Base-by-base conservation (phyloP, 2,797 vertebrate genomes). In the Vultur gryphus region DNA sequence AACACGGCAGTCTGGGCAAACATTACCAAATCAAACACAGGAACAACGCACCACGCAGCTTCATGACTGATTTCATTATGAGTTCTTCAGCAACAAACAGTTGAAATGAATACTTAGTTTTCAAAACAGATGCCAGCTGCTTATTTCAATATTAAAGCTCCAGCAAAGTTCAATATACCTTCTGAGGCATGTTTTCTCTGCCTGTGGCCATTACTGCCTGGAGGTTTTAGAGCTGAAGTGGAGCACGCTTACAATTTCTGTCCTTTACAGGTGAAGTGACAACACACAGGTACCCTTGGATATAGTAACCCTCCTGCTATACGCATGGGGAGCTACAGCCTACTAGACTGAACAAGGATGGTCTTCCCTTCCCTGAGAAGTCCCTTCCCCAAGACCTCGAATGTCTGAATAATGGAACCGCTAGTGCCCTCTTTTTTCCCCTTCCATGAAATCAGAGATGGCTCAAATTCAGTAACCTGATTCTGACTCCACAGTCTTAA, bases 261-360 rank as follows among this genome's bases (percentile, higher is more conserved):
- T 65, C 44, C 41, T 28, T 73, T 7, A 70, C 25, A 78, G 0
- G 1, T n/a, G 25, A 81, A 81, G 11, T 15, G 33, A 62, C 16
- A 54, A 49, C 39, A 66, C 14, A 65, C 2, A 11, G 15, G 18
- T 25, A 57, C 5, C 15, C 57, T 8, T 31, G 11, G n/a, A 24
- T 48, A 52, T 4, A 61, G 59, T 55, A 72, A 76, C 8, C 5
- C 7, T 88, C 41, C 54, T 72, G n/a, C 41, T 44, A 57, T 13
- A 19, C 0, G 1, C 18, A 73, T 0, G 8, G 41, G 23, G 26
- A 66, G 37, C 35, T 69, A 52, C 2, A 3, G 20, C 39, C 31
- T 37, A 19, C 25, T 13, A 20, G 28, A 29, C 29, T 14, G 23
- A 73, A 23, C 3, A 84, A 51, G 21, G 37, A n/a, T 14, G 35